Evolutionary conservation across 1,140 invertebrate genomes (phyloP).

Genomic region (Chlorops oryzae): DNA sequence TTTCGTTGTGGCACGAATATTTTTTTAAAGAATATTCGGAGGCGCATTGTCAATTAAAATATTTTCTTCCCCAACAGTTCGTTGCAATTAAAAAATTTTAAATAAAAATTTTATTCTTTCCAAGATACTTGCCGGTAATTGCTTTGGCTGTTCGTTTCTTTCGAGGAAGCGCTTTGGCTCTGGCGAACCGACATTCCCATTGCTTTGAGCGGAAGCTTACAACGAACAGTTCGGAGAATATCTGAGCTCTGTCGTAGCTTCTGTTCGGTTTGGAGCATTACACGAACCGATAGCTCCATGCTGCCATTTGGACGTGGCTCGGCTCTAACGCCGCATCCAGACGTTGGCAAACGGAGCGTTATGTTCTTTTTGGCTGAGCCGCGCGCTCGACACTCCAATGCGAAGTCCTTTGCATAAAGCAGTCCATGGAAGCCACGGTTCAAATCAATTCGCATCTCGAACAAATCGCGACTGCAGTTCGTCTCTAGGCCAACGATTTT

Average conservation of each 20-base stretch:
- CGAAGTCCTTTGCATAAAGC: constrained; percentile 64
- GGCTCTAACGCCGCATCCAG: constrained; percentile 62
- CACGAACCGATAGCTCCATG: constrained; percentile 57
- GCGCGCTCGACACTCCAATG: constrained; percentile 56
- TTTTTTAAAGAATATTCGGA: too few relatives aligned
- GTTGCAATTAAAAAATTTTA: too few relatives aligned
- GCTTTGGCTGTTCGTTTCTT: neutral
- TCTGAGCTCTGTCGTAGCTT: constrained; percentile 64
- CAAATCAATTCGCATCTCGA: constrained; percentile 54
- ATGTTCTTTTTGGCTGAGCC: constrained; percentile 49
- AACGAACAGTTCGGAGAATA: constrained; percentile 56
- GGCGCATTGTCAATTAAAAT: too few relatives aligned
- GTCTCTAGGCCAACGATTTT: constrained; percentile 40
- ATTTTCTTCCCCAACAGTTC: too few relatives aligned
- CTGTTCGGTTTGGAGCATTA: constrained; percentile 65
- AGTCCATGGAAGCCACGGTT: constrained; percentile 61
- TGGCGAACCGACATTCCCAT: constrained; percentile 42
- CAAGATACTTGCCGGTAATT: neutral
- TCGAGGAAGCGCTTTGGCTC: neutral
- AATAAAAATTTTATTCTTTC: neutral
- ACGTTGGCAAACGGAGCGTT: constrained; percentile 56
- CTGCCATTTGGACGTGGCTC: constrained; percentile 47
- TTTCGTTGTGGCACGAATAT: too few relatives aligned
- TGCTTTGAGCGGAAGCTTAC: constrained; percentile 43
- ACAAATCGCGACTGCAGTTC: constrained; percentile 53